Conservation (phyloP, 2,113 vertebrate species). For the Dasyurus viverrinus region DNA sequence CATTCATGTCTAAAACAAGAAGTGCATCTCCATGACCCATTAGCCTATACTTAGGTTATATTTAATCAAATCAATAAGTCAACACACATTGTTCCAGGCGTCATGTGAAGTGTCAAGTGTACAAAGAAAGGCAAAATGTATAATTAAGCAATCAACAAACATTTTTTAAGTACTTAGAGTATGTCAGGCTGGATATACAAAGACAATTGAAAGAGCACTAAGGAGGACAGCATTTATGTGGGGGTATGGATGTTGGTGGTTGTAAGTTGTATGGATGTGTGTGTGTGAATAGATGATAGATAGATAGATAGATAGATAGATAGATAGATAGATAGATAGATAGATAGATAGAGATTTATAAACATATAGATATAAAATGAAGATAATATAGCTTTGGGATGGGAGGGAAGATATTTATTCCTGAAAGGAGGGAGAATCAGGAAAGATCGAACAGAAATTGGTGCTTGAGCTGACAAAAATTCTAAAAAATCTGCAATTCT, state of each 20-base stretch:
- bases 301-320: too few species aligned
- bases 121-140: not conserved
- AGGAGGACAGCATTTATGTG: not conserved
- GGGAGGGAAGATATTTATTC: not conserved
- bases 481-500: not conserved
- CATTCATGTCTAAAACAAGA: not conserved
- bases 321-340: not conserved
- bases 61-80: not conserved
- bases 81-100: not conserved
- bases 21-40: not conserved
- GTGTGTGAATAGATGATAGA: too few species aligned
- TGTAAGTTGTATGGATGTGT: not conserved
- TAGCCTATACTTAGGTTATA: not conserved
- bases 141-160: not conserved
- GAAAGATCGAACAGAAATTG: not conserved
- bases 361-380: not conserved
- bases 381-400: not conserved
- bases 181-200: not conserved
- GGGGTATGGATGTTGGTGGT: not conserved
- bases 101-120: not conserved
- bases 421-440: not conserved
- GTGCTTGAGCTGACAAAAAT: not conserved
- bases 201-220: not conserved
- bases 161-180: not conserved
- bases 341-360: not conserved